Evolutionary conservation across 2,888 invertebrate species (phyloP).

Genomic region (Ormyrus thymus): DNA sequence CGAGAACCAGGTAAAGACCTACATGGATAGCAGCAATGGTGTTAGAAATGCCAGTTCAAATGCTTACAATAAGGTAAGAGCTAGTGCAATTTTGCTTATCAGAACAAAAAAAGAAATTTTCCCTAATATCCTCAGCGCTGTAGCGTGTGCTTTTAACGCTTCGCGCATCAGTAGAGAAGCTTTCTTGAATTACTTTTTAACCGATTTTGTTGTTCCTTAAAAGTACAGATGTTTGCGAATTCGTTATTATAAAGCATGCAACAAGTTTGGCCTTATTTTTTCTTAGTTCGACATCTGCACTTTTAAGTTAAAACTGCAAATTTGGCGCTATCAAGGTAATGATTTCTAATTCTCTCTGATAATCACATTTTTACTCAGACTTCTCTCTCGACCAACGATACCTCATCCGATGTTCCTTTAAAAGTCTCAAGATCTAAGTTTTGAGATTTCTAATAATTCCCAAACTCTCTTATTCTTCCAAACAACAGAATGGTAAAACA

Average conservation of each 20-base stretch:
- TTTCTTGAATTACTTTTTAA: conserved; percentile 30
- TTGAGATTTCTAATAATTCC: conserved; percentile 23
- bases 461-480: conserved; percentile 29
- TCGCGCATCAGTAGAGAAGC: conserved; percentile 45
- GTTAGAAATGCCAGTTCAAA: conserved; percentile 86
- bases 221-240: conserved; percentile 45
- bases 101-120: conserved; percentile 29
- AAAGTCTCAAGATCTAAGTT: conserved; percentile 44
- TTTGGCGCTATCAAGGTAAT: conserved; percentile 10
- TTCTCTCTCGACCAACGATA: conserved; percentile 58
- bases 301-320: conserved; percentile 34
- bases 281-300: conserved; percentile 32
- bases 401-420: conserved; percentile 56
- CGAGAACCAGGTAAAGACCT: conserved; percentile 95
- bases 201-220: conserved; percentile 39
- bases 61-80: conserved; percentile 94
- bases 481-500: conserved; percentile 41
- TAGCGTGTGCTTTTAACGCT: conserved; percentile 42
- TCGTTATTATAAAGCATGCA: conserved; percentile 10
- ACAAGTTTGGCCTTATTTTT: conserved; percentile 8
- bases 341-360: conserved; percentile 9
- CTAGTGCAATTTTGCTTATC: conserved; percentile 68
- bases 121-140: conserved; percentile 49
- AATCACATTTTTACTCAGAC: conserved; percentile 58
- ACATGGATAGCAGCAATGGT: conserved; percentile 93